A percentile compares a stretch with the other conserved stretches of the same genome.
Evolutionary conservation across 2,888 invertebrate genomes (phyloP).

Genomic region (Drosophila diplacantha): DNA sequence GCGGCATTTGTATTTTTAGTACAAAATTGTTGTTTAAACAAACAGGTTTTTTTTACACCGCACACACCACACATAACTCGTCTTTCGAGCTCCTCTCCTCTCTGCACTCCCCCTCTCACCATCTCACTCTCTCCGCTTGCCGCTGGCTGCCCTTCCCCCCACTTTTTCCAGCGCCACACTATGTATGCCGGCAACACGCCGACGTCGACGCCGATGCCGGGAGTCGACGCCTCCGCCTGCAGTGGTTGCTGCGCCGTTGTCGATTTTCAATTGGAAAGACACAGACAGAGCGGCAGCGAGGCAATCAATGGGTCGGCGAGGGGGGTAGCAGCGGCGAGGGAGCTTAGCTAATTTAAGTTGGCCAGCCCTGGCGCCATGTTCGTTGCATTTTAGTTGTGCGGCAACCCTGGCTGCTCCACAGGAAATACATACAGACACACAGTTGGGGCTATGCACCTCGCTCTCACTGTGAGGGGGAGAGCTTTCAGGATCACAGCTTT

Average conservation of each 20-base stretch:
- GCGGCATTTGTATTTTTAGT: conserved; percentile 69
- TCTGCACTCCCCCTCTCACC: background rate
- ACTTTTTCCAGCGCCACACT: conserved; percentile 54
- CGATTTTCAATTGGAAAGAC: conserved; percentile 65
- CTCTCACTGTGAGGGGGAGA: conserved; percentile 1
- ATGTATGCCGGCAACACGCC: conserved; percentile 38
- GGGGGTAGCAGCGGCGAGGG: background rate
- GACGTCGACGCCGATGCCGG: conserved; percentile 34
- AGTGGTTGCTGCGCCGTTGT: conserved; percentile 60
- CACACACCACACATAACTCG: conserved; percentile 70
- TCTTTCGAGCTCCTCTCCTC: conserved; percentile 52
- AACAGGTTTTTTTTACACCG: conserved; percentile 69
- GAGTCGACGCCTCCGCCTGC: conserved; percentile 15
- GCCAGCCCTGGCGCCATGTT: conserved; percentile 68
- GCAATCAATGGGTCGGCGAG: conserved; percentile 14
- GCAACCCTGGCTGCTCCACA: conserved; percentile 32
- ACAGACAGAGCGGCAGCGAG: conserved; percentile 63
- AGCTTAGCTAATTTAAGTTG: conserved; percentile 68
- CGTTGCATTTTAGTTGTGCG: conserved; percentile 5
- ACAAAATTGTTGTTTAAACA: conserved; percentile 73
- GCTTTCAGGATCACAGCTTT: conserved; percentile 44
- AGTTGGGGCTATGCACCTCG: conserved; percentile 2
- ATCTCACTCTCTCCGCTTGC: background rate
- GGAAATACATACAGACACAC: conserved; percentile 15
- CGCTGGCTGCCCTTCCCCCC: background rate